These are phyloP conservation scores for Hydraecia micacea DNA, from an alignment of 2,888 invertebrate species.

Conservation along the genomic window DNA sequence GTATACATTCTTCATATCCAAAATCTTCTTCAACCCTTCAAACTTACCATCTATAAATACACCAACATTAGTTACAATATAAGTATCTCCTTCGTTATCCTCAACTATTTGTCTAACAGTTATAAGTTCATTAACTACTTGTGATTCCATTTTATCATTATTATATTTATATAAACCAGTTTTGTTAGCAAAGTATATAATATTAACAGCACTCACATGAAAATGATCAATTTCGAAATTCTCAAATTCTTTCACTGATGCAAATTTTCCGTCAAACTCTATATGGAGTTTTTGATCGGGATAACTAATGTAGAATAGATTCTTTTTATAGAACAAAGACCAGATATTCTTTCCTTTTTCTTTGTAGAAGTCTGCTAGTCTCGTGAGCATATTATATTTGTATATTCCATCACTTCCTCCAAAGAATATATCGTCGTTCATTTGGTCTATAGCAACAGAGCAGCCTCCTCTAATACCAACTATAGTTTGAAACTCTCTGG, in stretches of 20 bases:
- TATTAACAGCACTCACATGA: constrained; percentile 69
- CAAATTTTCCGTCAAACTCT: constrained; percentile 78
- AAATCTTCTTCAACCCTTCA: constrained; percentile 72
- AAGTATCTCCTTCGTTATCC: constrained; percentile 77
- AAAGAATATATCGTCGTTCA: constrained; percentile 77
- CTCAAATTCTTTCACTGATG: constrained; percentile 78
- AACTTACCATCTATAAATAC: constrained; percentile 66
- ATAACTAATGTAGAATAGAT: constrained; percentile 81
- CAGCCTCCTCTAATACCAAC: constrained; percentile 80
- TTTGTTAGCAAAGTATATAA: constrained; percentile 79
- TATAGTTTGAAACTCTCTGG: constrained; percentile 73
- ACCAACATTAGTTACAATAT: constrained; percentile 79
- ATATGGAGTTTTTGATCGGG: constrained; percentile 80
- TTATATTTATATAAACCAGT: constrained; percentile 78
- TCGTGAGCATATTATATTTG: constrained; percentile 79
- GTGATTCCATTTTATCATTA: constrained; percentile 59
- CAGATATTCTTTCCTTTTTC: constrained; percentile 80
- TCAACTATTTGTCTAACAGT: constrained; percentile 80
- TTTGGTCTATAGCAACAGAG: constrained; percentile 77
- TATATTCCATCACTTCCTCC: constrained; percentile 84
- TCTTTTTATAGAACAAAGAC: constrained; percentile 77
- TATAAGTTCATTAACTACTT: constrained; percentile 73
- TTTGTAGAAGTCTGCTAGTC: constrained; percentile 77
- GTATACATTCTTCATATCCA: constrained; percentile 74
- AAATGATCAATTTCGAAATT: constrained; percentile 79